Conservation (phyloP, 2,113 vertebrate genomes). For the Rhabdornis inornatus region DNA sequence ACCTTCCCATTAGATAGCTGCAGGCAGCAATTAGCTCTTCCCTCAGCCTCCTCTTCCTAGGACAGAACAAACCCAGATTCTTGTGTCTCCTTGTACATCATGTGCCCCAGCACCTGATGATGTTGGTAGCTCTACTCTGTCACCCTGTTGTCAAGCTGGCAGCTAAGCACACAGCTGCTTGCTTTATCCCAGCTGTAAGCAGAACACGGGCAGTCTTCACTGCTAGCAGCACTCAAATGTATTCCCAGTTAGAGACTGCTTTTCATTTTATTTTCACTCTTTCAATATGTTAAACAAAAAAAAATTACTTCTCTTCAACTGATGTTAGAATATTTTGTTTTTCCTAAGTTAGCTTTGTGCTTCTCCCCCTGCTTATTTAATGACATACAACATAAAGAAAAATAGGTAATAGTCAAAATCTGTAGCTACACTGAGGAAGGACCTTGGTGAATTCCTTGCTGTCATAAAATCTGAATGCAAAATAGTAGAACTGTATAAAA, state of each 20-base stretch:
- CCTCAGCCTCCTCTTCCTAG: not conserved
- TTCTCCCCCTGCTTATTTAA: not conserved
- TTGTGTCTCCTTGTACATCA: not conserved
- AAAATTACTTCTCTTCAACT: not conserved
- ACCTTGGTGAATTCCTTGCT: not conserved
- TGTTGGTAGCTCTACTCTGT: not conserved
- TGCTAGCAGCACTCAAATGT: not conserved
- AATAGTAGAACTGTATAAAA: not conserved
- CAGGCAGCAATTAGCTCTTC: not conserved
- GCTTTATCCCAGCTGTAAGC: not conserved
- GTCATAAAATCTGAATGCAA: not conserved
- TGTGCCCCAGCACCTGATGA: not conserved
- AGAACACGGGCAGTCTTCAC: not conserved
- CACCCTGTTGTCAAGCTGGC: not conserved
- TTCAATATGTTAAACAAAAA: not conserved
- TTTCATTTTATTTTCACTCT: not conserved
- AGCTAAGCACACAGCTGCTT: not conserved
- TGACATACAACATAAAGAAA: not conserved
- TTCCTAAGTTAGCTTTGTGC: not conserved
- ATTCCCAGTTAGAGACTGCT: not conserved
- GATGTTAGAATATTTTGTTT: not conserved
- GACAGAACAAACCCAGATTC: not conserved
- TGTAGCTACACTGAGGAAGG: not conserved
- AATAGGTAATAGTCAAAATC: not conserved
- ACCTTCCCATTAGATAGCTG: not conserved